Conservation (phyloP, 1,140 invertebrate genomes). For the Lepidurus apus region DNA sequence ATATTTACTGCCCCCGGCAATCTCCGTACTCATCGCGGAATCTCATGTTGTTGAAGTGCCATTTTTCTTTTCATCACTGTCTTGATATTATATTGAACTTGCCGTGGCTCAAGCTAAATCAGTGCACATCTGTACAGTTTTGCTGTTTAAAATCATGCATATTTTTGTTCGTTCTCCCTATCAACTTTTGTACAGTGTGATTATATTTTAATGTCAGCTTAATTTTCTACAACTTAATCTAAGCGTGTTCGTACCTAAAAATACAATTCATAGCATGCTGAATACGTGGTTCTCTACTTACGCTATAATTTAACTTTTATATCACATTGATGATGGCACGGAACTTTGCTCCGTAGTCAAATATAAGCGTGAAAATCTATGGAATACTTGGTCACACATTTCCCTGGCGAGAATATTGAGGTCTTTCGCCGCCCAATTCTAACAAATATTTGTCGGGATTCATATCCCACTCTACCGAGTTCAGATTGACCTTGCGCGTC, state of each 20-base stretch:
- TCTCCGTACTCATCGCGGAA: background rate
- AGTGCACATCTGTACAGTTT: background rate
- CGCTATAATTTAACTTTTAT: conserved; percentile 19
- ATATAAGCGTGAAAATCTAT: background rate
- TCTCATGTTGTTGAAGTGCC: conserved; percentile 2
- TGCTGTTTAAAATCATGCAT: background rate
- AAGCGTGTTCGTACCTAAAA: conserved; percentile 9
- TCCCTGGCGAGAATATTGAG: conserved; percentile 31
- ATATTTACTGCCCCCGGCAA: background rate
- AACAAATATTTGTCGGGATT: conserved; percentile 83
- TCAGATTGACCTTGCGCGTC: conserved; percentile 70
- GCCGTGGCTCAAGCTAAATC: conserved; percentile 17
- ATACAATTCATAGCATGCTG: conserved; percentile 1
- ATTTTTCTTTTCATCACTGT: background rate
- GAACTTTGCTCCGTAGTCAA: conserved; percentile 1
- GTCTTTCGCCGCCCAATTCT: conserved; percentile 67
- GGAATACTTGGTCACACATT: conserved; percentile 22
- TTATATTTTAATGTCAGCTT: background rate
- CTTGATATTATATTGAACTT: conserved; percentile 8
- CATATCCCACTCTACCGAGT: conserved; percentile 78
- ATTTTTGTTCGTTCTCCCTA: background rate
- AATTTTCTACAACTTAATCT: background rate
- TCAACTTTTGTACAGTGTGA: background rate
- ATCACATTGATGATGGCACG: conserved; percentile 1
- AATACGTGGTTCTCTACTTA: background rate